Percentiles rank a stretch among this genome's conserved stretches.
phyloP scores from a whole-genome alignment of 2,113 vertebrate species.

The Ahaetulla prasina region DNA sequence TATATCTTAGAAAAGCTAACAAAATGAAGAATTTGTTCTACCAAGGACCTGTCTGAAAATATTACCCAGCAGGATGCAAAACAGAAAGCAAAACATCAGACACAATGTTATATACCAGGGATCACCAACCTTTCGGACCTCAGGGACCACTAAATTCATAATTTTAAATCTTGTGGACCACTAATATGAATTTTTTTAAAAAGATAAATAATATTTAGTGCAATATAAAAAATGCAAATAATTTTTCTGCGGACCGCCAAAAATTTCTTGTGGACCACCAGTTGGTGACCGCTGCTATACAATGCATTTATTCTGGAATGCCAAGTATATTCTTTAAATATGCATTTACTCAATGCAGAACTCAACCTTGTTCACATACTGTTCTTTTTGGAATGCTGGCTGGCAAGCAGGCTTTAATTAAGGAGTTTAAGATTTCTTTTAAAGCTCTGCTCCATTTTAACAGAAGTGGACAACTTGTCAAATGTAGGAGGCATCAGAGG shows the following conservation, averaged over 20 bases:
- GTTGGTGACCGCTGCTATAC: neutral
- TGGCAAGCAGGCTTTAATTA: slow-evolving; percentile 42
- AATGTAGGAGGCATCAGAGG: slow-evolving; percentile 23
- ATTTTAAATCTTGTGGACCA: too few relatives aligned
- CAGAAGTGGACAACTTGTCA: slow-evolving; percentile 45
- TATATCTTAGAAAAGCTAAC: slow-evolving; percentile 11
- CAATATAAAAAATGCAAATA: too few relatives aligned
- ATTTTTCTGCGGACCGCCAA: too few relatives aligned
- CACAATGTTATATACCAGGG: neutral
- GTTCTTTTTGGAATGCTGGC: slow-evolving; percentile 30
- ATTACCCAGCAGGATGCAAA: slow-evolving; percentile 13
- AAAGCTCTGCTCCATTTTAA: slow-evolving; percentile 42
- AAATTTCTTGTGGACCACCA: too few relatives aligned
- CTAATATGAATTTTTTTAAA: too few relatives aligned
- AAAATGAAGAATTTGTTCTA: neutral
- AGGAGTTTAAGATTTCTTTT: slow-evolving; percentile 40
- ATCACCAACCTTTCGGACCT: too few relatives aligned
- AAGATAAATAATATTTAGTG: too few relatives aligned
- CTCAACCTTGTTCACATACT: slow-evolving; percentile 13
- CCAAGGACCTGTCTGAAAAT: neutral
- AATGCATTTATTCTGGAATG: slow-evolving; percentile 22
- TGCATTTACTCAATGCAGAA: slow-evolving; percentile 31
- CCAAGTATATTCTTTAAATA: slow-evolving; percentile 11
- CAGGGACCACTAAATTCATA: too few relatives aligned
- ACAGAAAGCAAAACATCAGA: neutral